A percentile compares a stretch with the other conserved stretches of the same genome.
Conservation (phyloP, 2,113 vertebrate genomes). For the Aythya baeri region DNA sequence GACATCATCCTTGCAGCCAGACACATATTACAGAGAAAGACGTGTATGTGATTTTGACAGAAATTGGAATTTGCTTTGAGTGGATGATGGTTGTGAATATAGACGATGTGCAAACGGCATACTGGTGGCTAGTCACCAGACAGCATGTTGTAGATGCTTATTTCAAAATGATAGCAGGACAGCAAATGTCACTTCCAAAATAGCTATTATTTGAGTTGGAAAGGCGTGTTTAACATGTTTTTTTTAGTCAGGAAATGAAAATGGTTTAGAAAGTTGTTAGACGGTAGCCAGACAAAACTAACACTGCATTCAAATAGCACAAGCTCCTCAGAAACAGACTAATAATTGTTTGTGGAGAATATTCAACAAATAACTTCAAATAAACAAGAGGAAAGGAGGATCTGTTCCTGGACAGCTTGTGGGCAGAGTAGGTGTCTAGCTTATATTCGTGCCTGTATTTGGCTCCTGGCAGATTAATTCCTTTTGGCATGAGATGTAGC, state of each 20-base stretch:
- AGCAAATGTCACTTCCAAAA: constrained; percentile 3
- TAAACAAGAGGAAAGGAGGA: not conserved
- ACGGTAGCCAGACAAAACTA: not conserved
- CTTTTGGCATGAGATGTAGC: not conserved
- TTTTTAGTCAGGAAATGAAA: not conserved
- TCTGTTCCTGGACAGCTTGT: not conserved
- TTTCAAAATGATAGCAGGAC: not conserved
- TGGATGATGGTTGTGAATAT: not conserved
- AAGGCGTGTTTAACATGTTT: not conserved
- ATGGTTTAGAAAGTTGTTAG: not conserved
- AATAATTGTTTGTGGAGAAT: not conserved
- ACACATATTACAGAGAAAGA: not conserved
- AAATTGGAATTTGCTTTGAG: not conserved
- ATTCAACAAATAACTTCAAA: not conserved
- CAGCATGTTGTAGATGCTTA: not conserved
- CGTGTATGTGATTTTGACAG: not conserved
- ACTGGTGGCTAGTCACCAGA: not conserved
- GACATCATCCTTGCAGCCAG: not conserved
- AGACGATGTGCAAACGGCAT: not conserved
- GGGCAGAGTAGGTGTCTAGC: not conserved
- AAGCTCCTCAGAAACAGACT: not conserved
- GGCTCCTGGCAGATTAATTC: constrained; percentile 1
- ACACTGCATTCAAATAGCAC: not conserved
- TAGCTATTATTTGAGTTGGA: not conserved
- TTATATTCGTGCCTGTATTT: not conserved